phyloP scores from a whole-genome alignment of 2,113 vertebrate genomes.

The Toxotes jaculatrix region DNA sequence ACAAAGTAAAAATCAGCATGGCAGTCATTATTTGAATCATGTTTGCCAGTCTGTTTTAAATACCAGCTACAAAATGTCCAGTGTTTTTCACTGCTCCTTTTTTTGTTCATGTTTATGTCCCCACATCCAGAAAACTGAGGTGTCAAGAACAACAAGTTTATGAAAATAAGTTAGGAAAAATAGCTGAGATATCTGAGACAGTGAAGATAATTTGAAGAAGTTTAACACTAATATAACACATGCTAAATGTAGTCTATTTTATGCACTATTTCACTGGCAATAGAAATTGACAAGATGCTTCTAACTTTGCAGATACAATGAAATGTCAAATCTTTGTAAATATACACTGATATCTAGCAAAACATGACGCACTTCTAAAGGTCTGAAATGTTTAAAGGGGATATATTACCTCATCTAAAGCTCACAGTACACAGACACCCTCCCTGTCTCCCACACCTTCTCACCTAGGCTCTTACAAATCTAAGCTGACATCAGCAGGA shows the following conservation, averaged over 20 bases:
- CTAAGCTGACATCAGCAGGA: constrained; percentile 53
- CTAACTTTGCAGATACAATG: not conserved
- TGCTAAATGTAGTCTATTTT: not conserved
- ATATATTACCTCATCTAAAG: constrained; percentile 12
- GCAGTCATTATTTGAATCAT: too few species aligned
- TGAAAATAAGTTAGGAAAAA: not conserved
- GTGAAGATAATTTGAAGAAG: too few species aligned
- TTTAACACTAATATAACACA: not conserved
- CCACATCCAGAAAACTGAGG: too few species aligned
- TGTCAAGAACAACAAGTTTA: not conserved
- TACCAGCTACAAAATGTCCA: too few species aligned
- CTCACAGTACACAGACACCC: constrained; percentile 1
- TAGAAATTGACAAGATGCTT: not conserved
- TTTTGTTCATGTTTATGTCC: too few species aligned
- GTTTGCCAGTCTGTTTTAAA: too few species aligned
- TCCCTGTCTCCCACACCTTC: not conserved
- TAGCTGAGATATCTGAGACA: too few species aligned
- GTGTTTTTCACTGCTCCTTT: too few species aligned
- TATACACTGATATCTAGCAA: not conserved
- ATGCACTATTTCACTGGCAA: not conserved
- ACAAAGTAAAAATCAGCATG: too few species aligned
- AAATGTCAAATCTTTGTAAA: not conserved
- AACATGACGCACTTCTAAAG: not conserved
- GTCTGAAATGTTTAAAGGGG: not conserved
- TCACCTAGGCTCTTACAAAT: constrained; percentile 44